phyloP scores from a whole-genome alignment of 2,113 vertebrate genomes.

The Microtus oregoni region DNA sequence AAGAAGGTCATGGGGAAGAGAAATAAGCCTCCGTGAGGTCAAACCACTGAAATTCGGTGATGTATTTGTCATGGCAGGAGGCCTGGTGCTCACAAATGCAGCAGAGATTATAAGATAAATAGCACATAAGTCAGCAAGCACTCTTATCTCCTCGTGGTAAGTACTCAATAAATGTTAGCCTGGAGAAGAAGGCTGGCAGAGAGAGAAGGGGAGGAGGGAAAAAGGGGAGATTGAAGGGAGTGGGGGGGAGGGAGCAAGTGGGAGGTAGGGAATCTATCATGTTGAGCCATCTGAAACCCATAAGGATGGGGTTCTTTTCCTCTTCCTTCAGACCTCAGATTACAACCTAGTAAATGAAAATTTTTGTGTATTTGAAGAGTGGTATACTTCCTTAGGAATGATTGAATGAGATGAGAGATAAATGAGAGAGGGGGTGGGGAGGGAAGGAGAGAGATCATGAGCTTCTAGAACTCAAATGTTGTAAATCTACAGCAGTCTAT shows the following conservation, averaged over 20 bases:
- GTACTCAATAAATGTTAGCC: not conserved
- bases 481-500: not conserved
- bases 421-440: not conserved
- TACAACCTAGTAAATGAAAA: not conserved
- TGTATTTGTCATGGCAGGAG: slow-evolving; percentile 7
- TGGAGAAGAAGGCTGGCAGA: not conserved
- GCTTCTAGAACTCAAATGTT: not conserved
- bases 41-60: not conserved
- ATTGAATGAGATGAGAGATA: not conserved
- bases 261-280: not conserved
- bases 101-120: slow-evolving; percentile 17
- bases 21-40: not conserved
- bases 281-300: not conserved
- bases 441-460: not conserved
- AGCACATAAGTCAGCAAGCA: not conserved
- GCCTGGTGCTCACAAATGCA: slow-evolving; percentile 11
- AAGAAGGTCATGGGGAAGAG: not conserved
- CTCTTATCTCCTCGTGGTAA: not conserved
- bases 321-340: not conserved
- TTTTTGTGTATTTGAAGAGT: not conserved
- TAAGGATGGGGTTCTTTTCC: not conserved
- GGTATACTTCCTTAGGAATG: not conserved
- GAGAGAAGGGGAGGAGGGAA: too few species aligned
- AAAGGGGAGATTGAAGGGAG: not conserved
- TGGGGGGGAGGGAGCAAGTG: too few species aligned